Conservation (phyloP, 35 echinoderm and acorn worm genomes). For the Ptychodera flava region DNA sequence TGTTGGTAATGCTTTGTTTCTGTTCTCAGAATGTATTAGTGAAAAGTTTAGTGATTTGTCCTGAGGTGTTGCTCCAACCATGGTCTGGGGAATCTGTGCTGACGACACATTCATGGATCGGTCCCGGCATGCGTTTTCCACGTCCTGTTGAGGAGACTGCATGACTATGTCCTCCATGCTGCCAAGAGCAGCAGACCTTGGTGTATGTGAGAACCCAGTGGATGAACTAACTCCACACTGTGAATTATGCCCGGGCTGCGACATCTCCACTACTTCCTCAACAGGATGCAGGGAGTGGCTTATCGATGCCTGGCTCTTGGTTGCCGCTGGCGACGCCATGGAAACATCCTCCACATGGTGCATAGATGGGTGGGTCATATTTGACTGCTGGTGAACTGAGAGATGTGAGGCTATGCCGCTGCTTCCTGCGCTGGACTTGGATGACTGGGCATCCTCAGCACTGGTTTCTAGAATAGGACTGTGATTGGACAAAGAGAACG, state of each 20-base stretch:
- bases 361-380: neutral
- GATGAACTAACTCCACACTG: too few species aligned
- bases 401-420: neutral
- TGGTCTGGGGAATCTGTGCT: too few species aligned
- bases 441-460: conserved; percentile 56
- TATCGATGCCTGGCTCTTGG: too few species aligned
- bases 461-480: conserved; percentile 85
- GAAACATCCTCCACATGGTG: neutral
- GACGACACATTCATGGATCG: too few species aligned
- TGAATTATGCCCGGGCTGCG: too few species aligned
- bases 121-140: too few species aligned
- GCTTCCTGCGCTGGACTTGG: conserved; percentile 22
- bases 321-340: neutral
- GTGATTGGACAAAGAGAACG: conserved; percentile 6
- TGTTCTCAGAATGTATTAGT: too few species aligned
- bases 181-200: too few species aligned
- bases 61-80: neutral
- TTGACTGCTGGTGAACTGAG: neutral
- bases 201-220: too few species aligned
- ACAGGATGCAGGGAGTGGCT: too few species aligned
- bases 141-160: neutral
- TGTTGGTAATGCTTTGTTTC: neutral
- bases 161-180: neutral
- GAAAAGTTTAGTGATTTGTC: neutral
- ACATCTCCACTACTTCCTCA: too few species aligned